Base-by-base conservation (phyloP, 2,888 invertebrate genomes). In the Agrilus cyanescens region DNA sequence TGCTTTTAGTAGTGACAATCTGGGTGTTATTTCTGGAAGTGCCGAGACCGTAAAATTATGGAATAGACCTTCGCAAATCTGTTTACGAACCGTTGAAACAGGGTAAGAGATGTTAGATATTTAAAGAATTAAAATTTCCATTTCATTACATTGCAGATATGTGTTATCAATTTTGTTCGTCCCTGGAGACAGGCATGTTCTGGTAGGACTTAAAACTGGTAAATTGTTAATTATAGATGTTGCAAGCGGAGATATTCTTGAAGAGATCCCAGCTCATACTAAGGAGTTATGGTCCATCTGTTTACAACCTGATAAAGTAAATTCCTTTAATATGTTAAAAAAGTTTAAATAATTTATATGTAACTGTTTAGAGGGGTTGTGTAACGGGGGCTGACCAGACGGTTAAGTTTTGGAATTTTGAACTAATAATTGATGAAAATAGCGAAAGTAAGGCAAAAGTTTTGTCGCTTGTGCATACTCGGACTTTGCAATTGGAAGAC, bases 321-420 rank as follows among this genome's bases (percentile, higher is more conserved):
- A 60, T 50, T 40, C 36, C 32, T 34, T 35, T 35, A 20, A 15
- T 31, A n/a, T 29, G 31, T 32, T 40, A 29, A 13, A 31, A 36
- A 33, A 7, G 25, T 8, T 35, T 32, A 30, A 16, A 33, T 31
- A 35, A 36, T 37, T n/a, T 15, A 32, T 32, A 44, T 44, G 35
- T 37, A 32, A 30, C 41, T 43, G 66, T 70, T 18, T 59, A 82
- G 82, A 70, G 80, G 54, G 87, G 89, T 2, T 81, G 88, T 56
- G 80, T 80, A 7, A 83, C 89, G 3, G 94, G 91, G 1, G 85
- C 94, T 42, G 96, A 97, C 62, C 80, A 85, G 49, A 85, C 85
- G 0, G 85, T 95, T 0, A 94, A 93, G 65, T 81, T 95, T 55
- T 97, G 96, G 96, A 80, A 83, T 44, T 95, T 94, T 62, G 90